Percentiles rank a stretch among this genome's conserved stretches.
Conservation (phyloP, 2,797 vertebrate genomes). For the Pelobates cultripes region DNA sequence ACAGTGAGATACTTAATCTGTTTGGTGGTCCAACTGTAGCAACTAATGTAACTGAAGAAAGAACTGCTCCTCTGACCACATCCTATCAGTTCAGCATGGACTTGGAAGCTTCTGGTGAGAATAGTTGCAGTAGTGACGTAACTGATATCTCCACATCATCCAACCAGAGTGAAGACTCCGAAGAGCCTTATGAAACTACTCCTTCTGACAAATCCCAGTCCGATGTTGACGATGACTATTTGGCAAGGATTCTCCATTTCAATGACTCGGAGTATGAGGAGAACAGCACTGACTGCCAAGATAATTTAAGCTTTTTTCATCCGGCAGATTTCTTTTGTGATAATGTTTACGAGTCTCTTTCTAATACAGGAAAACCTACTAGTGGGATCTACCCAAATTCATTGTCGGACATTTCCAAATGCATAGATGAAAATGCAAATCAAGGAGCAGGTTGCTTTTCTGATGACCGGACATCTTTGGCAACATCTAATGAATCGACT, state of each 20-base stretch:
- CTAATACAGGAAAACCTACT: constrained; percentile 16
- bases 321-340: constrained; percentile 79
- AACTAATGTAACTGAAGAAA: constrained; percentile 64
- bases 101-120: constrained; percentile 77
- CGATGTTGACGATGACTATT: constrained; percentile 81
- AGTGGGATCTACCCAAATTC: constrained; percentile 59
- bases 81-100: constrained; percentile 80
- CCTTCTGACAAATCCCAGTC: constrained; percentile 71
- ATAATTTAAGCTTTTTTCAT: constrained; percentile 81
- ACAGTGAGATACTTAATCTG: constrained; percentile 56
- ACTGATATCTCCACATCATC: constrained; percentile 87
- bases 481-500: constrained; percentile 29
- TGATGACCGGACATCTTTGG: constrained; percentile 69
- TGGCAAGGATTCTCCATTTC: constrained; percentile 88
- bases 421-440: constrained; percentile 94
- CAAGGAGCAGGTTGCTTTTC: constrained; percentile 80
- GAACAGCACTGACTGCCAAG: constrained; percentile 66
- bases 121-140: constrained; percentile 94
- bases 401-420: constrained; percentile 75
- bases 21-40: constrained; percentile 51
- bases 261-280: constrained; percentile 79
- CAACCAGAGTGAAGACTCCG: constrained; percentile 78
- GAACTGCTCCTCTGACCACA: constrained; percentile 47
- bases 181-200: constrained; percentile 64
- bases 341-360: constrained; percentile 71